Conservation (phyloP, 2,113 vertebrate species). For the Rhegmatorhina hoffmannsi region DNA sequence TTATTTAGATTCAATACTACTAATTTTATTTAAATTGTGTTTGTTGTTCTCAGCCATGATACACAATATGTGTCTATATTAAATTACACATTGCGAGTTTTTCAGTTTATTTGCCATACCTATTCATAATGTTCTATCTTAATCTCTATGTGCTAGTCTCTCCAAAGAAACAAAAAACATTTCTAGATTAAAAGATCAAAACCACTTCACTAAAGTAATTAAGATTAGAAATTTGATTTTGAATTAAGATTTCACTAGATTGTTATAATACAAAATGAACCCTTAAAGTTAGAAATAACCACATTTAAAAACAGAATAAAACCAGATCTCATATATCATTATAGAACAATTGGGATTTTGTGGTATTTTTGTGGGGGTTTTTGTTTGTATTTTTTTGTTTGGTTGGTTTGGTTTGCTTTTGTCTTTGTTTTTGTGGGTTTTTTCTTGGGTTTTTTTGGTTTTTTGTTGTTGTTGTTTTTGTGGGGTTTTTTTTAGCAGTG, state of each 20-base stretch:
- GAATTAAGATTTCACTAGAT: not conserved
- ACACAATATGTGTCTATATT: not conserved
- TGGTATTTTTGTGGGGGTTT: not conserved
- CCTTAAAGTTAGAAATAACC: not conserved
- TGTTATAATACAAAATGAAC: not conserved
- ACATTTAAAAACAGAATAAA: not conserved
- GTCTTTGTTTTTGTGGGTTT: not conserved
- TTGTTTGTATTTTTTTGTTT: not conserved
- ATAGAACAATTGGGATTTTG: not conserved
- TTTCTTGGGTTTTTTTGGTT: not conserved
- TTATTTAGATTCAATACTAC: not conserved
- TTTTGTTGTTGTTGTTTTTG: not conserved
- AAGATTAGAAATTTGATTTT: not conserved
- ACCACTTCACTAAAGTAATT: not conserved
- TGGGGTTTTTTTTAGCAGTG: not conserved
- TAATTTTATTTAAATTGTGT: not conserved
- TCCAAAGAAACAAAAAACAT: not conserved
- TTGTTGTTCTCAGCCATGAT: not conserved
- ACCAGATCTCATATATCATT: accelerated
- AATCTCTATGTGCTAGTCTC: not conserved
- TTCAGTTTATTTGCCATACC: not conserved
- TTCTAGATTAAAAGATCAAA: not conserved
- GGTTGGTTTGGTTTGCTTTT: no score
- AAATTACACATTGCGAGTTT: not conserved
- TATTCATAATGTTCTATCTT: not conserved